Base-by-base conservation (phyloP, 2,888 invertebrate genomes). In the Cryptocephalus moraei region DNA sequence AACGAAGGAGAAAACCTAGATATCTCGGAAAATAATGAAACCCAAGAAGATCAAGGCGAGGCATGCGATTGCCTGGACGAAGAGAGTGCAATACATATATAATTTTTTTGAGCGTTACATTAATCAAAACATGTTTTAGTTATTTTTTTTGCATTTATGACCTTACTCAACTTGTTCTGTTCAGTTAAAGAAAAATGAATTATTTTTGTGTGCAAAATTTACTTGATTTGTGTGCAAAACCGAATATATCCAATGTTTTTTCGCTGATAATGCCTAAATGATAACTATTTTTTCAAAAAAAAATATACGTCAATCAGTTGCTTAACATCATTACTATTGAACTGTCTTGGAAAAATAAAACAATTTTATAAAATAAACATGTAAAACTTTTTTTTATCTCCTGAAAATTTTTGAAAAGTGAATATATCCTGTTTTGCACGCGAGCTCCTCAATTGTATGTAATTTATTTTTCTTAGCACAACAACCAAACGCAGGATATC, bases 141-240 rank as follows among this genome's bases (percentile, higher is more conserved):
- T n/a, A n/a, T n/a, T n/a, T n/a, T n/a, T n/a, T n/a, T n/a, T n/a
- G n/a, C n/a, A n/a, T n/a, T n/a, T n/a, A n/a, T n/a, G n/a, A n/a
- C n/a, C n/a, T n/a, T n/a, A n/a, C n/a, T n/a, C n/a, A n/a, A n/a
- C n/a, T n/a, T n/a, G n/a, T n/a, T n/a, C n/a, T n/a, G n/a, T n/a
- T n/a, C n/a, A n/a, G n/a, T n/a, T n/a, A n/a, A n/a, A n/a, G n/a
- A n/a, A n/a, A n/a, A n/a, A n/a, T n/a, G n/a, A n/a, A n/a, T n/a
- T n/a, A n/a, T n/a, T n/a, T n/a, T n/a, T n/a, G n/a, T n/a, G n/a
- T n/a, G n/a, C n/a, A n/a, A n/a, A n/a, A n/a, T n/a, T n/a, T n/a
- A 41, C 31, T 41, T n/a, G n/a, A 13, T 41, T 41, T 41, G 41
- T 41, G 41, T 41, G 41, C 41, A 41, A 41, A 41, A 41, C 41